Evolutionary conservation across 2,888 invertebrate species (phyloP).

Genomic region (Tortricodes alternella): DNA sequence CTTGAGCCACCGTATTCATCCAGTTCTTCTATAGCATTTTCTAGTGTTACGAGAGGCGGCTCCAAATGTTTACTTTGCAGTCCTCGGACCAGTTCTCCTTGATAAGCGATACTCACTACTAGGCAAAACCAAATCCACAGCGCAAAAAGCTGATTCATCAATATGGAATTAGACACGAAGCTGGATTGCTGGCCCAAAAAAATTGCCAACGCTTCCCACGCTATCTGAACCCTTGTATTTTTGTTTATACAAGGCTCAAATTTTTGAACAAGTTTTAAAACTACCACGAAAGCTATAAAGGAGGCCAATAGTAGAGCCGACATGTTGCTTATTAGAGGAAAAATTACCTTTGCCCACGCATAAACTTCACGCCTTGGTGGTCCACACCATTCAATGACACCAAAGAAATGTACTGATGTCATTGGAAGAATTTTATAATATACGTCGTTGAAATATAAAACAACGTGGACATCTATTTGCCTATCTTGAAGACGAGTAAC

Average conservation of each 20-base stretch:
- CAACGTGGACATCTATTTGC: too few species aligned
- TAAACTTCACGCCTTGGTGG: slow-evolving; percentile 12
- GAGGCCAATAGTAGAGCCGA: not conserved
- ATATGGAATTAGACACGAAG: slow-evolving; percentile 45
- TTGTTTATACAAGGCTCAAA: slow-evolving; percentile 32
- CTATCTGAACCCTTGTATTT: not conserved
- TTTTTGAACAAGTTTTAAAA: slow-evolving; percentile 38
- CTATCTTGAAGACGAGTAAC: too few species aligned
- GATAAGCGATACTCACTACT: slow-evolving; percentile 58
- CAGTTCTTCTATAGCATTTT: slow-evolving; percentile 46
- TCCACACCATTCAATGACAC: slow-evolving; percentile 6
- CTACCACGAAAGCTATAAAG: not conserved
- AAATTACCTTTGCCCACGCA: slow-evolving; percentile 6
- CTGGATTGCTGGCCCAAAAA: slow-evolving; percentile 55
- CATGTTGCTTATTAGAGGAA: slow-evolving; percentile 13
- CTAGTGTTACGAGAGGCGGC: slow-evolving; percentile 43
- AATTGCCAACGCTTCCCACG: slow-evolving; percentile 42
- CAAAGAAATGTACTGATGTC: not conserved
- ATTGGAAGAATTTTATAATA: too few species aligned
- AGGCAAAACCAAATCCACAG: slow-evolving; percentile 65
- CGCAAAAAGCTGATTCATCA: slow-evolving; percentile 49
- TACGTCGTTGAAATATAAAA: too few species aligned
- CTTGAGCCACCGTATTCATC: slow-evolving; percentile 50
- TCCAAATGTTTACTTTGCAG: slow-evolving; percentile 51
- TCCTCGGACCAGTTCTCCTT: slow-evolving; percentile 53